phyloP scores from a whole-genome alignment of 2,888 invertebrate species.

The Darwinula stevensoni region DNA sequence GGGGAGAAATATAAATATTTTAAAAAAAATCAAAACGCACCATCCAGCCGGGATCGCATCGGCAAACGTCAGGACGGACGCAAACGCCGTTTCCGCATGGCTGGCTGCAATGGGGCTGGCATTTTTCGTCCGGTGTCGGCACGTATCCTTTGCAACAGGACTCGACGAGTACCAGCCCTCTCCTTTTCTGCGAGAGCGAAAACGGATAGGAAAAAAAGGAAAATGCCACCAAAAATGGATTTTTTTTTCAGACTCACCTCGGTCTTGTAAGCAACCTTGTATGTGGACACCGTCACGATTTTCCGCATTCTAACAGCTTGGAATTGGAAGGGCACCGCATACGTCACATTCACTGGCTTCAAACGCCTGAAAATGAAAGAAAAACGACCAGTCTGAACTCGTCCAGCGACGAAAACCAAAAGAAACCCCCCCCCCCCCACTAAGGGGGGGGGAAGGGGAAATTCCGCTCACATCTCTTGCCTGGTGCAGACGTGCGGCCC shows the following conservation, averaged over 20 bases:
- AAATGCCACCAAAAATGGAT: no score
- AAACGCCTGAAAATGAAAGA: no score
- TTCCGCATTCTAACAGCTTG: conserved; percentile 56
- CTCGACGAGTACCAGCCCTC: conserved; percentile 41
- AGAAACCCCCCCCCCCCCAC: not conserved
- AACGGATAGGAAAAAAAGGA: no score
- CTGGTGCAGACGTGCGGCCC: conserved; percentile 50
- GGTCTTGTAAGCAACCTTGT: conserved; percentile 38
- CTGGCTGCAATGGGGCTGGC: conserved; percentile 49
- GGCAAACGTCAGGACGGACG: conserved; percentile 49
- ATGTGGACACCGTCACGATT: no score
- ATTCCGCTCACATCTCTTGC: conserved; percentile 41
- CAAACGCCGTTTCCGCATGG: conserved; percentile 53
- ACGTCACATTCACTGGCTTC: conserved; percentile 41
- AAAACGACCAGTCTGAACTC: no score
- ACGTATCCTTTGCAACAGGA: conserved; percentile 60
- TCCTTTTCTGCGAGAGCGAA: conserved; percentile 25
- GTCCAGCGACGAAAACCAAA: not conserved
- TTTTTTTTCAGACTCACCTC: conserved; percentile 28
- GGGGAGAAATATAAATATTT: conserved; percentile 16
- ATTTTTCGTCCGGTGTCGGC: conserved; percentile 22
- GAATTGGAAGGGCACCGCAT: conserved; percentile 54
- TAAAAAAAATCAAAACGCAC: conserved; percentile 76
- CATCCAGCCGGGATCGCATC: conserved; percentile 57
- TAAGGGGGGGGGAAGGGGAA: no score